phyloP scores from a whole-genome alignment of 2,797 vertebrate genomes.

The Tauraco hartlaubi region DNA sequence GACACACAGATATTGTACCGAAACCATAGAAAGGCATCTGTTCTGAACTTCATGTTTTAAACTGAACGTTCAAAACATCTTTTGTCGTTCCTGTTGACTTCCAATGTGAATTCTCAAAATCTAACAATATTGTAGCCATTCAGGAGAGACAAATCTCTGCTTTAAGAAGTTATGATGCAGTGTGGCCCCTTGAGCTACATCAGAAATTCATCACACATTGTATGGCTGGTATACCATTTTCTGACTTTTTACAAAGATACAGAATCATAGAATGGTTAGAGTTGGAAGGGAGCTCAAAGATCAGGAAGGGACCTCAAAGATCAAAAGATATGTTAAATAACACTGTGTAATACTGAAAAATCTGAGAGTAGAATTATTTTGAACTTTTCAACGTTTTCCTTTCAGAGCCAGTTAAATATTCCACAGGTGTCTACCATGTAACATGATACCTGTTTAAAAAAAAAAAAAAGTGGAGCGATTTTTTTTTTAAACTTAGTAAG shows the following conservation, averaged over 20 bases:
- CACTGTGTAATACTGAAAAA: background rate
- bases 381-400: background rate
- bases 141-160: background rate
- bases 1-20: background rate
- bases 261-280: too few species aligned
- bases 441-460: too few species aligned
- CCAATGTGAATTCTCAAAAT: background rate
- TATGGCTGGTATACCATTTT: background rate
- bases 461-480: background rate
- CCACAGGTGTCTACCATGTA: background rate
- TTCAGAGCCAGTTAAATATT: background rate
- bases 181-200: background rate
- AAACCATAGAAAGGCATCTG: background rate
- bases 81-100: background rate
- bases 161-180: background rate
- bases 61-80: background rate
- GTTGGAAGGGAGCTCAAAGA: too few species aligned
- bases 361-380: background rate
- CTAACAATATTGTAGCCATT: background rate
- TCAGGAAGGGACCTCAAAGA: too few species aligned
- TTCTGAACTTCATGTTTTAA: background rate
- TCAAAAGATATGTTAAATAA: background rate
- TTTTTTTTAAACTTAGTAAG: background rate
- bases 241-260: background rate
- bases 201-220: background rate